Percentiles rank a stretch among this genome's conserved stretches.
phyloP scores from a whole-genome alignment of 2,113 vertebrate genomes.

The human region DNA sequence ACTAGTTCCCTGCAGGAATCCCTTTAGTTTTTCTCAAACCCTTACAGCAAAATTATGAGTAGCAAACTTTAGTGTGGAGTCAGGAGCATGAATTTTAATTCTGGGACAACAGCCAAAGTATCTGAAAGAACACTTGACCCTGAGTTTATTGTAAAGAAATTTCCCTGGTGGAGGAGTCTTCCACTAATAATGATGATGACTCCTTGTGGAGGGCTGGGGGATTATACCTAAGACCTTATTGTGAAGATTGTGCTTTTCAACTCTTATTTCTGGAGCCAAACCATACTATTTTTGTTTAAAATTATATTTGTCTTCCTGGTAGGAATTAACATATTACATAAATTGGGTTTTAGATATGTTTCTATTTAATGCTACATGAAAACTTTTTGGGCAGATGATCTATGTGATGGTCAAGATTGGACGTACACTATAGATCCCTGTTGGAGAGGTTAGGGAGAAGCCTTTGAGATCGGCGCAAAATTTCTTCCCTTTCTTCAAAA shows the following conservation, averaged over 20 bases:
- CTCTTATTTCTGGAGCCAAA: not conserved
- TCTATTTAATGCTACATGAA: slow-evolving; percentile 20
- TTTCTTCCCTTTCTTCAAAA: slow-evolving; percentile 12
- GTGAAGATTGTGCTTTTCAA: not conserved
- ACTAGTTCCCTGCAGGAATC: not conserved
- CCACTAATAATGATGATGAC: not conserved
- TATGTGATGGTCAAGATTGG: not conserved
- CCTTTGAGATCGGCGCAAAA: not conserved
- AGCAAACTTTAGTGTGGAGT: not conserved
- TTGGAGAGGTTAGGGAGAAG: not conserved
- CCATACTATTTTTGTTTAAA: slow-evolving; percentile 2
- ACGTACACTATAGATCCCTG: not conserved
- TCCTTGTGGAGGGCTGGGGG: not conserved
- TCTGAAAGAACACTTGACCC: not conserved
- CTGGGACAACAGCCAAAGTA: not conserved
- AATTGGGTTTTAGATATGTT: not conserved
- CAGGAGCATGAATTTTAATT: slow-evolving; percentile 37
- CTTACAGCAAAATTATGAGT: slow-evolving; percentile 29
- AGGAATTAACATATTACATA: not conserved
- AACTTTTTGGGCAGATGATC: not conserved
- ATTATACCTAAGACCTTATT: not conserved
- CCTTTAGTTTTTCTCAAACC: not conserved
- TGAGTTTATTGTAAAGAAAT: not conserved
- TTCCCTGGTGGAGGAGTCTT: not conserved
- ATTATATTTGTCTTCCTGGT: not conserved